These are phyloP conservation scores for Oryzias curvinotus DNA, from an alignment of 2,113 vertebrate genomes.

Conservation along the genomic window DNA sequence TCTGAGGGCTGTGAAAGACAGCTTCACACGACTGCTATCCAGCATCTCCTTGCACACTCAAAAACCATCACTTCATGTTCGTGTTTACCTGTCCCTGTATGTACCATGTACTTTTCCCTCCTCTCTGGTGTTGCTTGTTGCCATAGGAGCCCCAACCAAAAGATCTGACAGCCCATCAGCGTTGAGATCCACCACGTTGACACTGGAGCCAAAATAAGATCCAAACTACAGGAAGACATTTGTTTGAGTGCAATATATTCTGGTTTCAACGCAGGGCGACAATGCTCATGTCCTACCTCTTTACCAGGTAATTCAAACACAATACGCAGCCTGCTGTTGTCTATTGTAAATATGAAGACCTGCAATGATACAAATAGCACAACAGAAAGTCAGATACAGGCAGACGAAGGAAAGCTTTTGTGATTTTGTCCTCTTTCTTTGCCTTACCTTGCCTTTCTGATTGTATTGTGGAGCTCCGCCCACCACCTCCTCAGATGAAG, in stretches of 20 bases:
- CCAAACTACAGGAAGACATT: conserved; percentile 80
- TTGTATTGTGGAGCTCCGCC: conserved; percentile 93
- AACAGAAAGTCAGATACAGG: neutral
- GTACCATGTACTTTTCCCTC: conserved; percentile 92
- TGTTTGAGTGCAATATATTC: neutral
- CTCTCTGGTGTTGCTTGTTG: conserved; percentile 75
- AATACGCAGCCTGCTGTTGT: conserved; percentile 68
- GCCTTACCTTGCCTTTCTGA: conserved; percentile 92
- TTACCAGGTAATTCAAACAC: conserved; percentile 81
- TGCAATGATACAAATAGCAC: conserved; percentile 40
- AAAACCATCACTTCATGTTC: too few relatives aligned
- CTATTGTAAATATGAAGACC: conserved; percentile 85
- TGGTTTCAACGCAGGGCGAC: neutral
- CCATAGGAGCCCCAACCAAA: conserved; percentile 91
- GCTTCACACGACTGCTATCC: too few relatives aligned
- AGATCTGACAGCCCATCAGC: conserved; percentile 91
- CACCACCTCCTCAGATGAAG: conserved; percentile 80
- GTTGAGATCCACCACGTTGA: conserved; percentile 91
- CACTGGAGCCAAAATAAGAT: conserved; percentile 91
- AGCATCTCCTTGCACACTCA: too few relatives aligned
- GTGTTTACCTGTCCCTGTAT: conserved; percentile 88
- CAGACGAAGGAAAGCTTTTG: neutral
- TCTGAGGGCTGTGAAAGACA: too few relatives aligned
- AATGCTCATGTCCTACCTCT: conserved; percentile 76
- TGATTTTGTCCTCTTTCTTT: neutral